These are phyloP conservation scores for Patella ulyssiponensis DNA, from an alignment of 2,888 invertebrate species.

Conservation along the genomic window DNA sequence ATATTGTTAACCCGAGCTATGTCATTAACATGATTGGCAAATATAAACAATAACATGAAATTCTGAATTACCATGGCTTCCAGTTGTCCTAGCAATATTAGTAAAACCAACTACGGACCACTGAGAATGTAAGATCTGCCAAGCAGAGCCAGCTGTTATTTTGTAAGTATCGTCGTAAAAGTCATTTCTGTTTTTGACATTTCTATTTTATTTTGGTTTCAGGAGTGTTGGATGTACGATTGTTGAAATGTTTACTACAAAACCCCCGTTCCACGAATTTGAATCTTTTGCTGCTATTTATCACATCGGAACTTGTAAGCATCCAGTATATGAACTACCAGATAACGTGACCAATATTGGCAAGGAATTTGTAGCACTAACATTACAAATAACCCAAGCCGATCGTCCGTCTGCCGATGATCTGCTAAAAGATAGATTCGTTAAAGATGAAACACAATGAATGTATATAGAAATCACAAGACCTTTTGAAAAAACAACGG, in stretches of 20 bases:
- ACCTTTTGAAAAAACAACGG: no score
- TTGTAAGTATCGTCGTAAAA: no score
- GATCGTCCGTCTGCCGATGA: constrained; percentile 66
- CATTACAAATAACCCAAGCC: constrained; percentile 59
- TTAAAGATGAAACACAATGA: constrained; percentile 27
- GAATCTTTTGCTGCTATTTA: constrained; percentile 73
- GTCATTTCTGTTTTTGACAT: no score
- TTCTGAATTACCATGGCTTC: no score
- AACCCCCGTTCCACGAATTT: constrained; percentile 70
- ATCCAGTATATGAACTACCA: constrained; percentile 68
- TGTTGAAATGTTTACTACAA: constrained; percentile 71
- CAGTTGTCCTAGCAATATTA: no score
- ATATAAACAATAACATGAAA: no score
- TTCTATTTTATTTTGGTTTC: constrained; percentile 32
- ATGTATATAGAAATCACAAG: no score
- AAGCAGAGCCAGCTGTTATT: no score
- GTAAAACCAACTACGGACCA: no score
- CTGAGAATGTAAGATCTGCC: no score
- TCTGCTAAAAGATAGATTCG: constrained; percentile 51
- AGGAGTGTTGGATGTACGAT: constrained; percentile 73
- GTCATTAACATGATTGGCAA: no score
- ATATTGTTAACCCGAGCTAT: no score
- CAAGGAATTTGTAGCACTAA: constrained; percentile 61
- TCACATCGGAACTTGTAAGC: constrained; percentile 69
- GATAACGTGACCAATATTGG: constrained; percentile 48